Percentiles rank a stretch among this genome's conserved stretches.
phyloP scores from a whole-genome alignment of 2,888 invertebrate species.

The Diarsia brunnea region DNA sequence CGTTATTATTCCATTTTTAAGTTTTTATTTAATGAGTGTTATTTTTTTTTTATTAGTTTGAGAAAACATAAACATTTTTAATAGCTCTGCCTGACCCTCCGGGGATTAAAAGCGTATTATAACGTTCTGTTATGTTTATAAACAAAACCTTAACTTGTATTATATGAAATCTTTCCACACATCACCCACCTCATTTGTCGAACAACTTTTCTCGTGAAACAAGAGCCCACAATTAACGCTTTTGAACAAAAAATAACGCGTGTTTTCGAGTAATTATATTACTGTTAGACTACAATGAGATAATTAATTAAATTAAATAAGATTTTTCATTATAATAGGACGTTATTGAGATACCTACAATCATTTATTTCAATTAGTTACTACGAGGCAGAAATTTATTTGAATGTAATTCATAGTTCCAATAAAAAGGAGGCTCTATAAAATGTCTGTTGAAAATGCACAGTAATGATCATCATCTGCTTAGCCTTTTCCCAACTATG shows the following conservation, averaged over 20 bases:
- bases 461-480: too few relatives aligned
- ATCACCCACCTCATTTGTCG: conserved; percentile 41
- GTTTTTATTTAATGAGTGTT: too few relatives aligned
- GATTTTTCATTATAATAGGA: conserved; percentile 12
- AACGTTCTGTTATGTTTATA: neutral
- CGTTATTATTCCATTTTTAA: too few relatives aligned
- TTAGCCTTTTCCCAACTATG: too few relatives aligned
- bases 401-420: neutral
- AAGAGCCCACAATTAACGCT: conserved; percentile 28
- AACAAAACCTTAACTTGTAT: conserved; percentile 13
- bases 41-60: too few relatives aligned
- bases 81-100: too few relatives aligned
- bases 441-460: neutral
- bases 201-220: conserved; percentile 19
- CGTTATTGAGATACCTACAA: neutral
- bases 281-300: conserved; percentile 12
- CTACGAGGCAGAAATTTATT: neutral
- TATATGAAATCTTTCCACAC: conserved; percentile 28
- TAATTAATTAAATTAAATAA: conserved; percentile 30
- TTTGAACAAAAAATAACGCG: conserved; percentile 35
- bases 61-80: too few relatives aligned
- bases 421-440: neutral
- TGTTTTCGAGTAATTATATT: conserved; percentile 41
- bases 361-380: conserved; percentile 27
- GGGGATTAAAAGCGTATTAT: too few relatives aligned